phyloP scores from a whole-genome alignment of 2,113 vertebrate species.

The Rhadina sibilatrix region DNA sequence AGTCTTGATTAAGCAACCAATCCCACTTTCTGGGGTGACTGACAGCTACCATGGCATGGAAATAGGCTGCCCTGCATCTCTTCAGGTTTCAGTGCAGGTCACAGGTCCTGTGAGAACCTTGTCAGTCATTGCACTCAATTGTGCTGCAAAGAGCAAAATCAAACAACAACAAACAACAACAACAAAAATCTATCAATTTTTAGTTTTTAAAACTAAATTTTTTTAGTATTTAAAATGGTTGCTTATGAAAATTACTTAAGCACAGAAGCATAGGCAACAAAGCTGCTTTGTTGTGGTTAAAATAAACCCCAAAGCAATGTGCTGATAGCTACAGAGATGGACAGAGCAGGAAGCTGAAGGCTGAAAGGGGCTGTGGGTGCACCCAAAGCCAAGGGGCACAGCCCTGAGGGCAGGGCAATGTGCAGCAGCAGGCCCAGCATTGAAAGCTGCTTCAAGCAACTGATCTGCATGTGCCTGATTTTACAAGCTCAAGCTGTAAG shows the following conservation, averaged over 20 bases:
- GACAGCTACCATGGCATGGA: background rate
- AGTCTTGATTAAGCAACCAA: background rate
- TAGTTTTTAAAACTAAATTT: too few relatives aligned
- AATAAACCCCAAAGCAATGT: background rate
- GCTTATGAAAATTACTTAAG: background rate
- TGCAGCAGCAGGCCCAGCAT: rapidly evolving
- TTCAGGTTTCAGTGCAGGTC: background rate
- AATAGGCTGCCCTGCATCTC: background rate
- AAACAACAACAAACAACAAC: background rate
- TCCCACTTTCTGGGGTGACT: background rate
- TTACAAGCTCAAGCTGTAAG: background rate
- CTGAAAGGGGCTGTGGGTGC: rapidly evolving
- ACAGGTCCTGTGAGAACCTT: background rate
- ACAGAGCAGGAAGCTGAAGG: background rate
- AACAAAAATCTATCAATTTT: too few relatives aligned
- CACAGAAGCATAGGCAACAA: background rate
- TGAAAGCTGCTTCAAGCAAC: background rate
- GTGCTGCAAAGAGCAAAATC: background rate
- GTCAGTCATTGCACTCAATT: background rate
- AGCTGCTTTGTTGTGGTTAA: background rate
- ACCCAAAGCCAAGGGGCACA: background rate
- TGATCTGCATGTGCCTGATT: background rate
- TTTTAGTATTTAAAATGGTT: background rate
- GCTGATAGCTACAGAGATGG: background rate
- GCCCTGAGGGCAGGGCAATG: rapidly evolving